Percentiles rank a stretch among this genome's conserved stretches.
These are phyloP conservation scores for Acropora tenuis DNA, from an alignment of 64 coral and sea anemone species.

Conservation along the genomic window DNA sequence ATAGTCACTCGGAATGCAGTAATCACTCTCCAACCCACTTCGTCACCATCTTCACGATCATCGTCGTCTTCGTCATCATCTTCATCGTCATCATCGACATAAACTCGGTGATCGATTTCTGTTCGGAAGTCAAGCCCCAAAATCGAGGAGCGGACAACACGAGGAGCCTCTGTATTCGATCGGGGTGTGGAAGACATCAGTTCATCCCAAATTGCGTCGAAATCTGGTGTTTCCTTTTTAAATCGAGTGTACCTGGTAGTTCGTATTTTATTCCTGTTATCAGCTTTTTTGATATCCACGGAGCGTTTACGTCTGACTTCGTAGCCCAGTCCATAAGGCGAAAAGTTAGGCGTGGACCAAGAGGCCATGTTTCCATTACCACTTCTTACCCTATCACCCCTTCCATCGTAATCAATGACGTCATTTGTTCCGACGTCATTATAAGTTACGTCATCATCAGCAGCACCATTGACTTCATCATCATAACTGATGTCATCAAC, in stretches of 20 bases:
- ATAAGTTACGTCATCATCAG: neutral
- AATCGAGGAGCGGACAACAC: conserved; percentile 1
- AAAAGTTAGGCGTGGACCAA: neutral
- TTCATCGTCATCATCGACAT: neutral
- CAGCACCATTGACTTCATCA: neutral
- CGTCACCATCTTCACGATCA: neutral
- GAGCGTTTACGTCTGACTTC: conserved; percentile 33
- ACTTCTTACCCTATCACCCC: neutral
- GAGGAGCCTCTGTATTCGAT: neutral
- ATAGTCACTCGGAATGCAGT: neutral
- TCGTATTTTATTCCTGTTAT: neutral
- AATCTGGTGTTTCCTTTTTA: neutral
- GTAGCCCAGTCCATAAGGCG: conserved; percentile 24
- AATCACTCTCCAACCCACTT: neutral
- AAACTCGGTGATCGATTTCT: conserved; percentile 15
- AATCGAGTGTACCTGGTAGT: neutral
- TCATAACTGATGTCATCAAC: neutral
- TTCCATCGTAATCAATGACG: neutral
- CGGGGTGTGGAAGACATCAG: neutral
- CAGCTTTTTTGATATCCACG: neutral
- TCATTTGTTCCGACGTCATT: conserved; percentile 1
- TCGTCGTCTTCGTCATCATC: conserved; percentile 6
- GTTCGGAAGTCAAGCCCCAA: conserved; percentile 6
- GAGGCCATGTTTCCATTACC: neutral
- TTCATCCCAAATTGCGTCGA: conserved; percentile 9